These are phyloP conservation scores for Engystomops pustulosus DNA, from an alignment of 2,113 vertebrate genomes.

Conservation along the genomic window DNA sequence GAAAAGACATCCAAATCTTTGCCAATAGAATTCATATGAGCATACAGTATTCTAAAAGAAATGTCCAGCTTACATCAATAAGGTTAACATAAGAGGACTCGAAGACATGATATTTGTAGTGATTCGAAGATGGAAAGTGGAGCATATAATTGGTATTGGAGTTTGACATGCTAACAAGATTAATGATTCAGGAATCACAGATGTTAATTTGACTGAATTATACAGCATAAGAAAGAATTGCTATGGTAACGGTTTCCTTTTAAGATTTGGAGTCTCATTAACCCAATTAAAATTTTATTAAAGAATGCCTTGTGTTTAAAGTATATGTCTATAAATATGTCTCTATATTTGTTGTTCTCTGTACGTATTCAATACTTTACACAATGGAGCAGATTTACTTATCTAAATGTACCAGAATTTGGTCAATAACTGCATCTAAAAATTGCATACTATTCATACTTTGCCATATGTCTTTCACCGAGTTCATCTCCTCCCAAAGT, in stretches of 20 bases:
- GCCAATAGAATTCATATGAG: no score
- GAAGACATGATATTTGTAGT: neutral
- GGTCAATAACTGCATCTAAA: no score
- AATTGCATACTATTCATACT: no score
- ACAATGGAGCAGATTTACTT: no score
- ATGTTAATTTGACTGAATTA: slow-evolving; percentile 45
- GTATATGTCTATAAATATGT: neutral
- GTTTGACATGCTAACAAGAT: slow-evolving; percentile 37
- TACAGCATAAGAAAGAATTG: slow-evolving; percentile 27
- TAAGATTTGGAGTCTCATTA: neutral
- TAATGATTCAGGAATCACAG: slow-evolving; percentile 44
- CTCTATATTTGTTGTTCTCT: neutral
- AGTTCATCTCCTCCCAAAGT: no score
- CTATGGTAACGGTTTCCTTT: slow-evolving; percentile 35
- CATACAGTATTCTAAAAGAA: no score
- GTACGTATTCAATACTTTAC: neutral
- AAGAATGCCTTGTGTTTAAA: neutral
- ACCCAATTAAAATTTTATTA: slow-evolving; percentile 30
- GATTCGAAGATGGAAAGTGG: neutral
- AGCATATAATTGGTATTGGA: slow-evolving; percentile 11
- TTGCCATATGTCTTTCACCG: no score
- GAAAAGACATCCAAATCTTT: no score
- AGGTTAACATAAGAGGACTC: no score
- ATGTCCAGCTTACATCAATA: no score
- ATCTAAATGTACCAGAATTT: no score